A percentile compares a stretch with the other conserved stretches of the same genome.
phyloP scores from a whole-genome alignment of 2,888 invertebrate species.

The Synergus gifuensis region DNA sequence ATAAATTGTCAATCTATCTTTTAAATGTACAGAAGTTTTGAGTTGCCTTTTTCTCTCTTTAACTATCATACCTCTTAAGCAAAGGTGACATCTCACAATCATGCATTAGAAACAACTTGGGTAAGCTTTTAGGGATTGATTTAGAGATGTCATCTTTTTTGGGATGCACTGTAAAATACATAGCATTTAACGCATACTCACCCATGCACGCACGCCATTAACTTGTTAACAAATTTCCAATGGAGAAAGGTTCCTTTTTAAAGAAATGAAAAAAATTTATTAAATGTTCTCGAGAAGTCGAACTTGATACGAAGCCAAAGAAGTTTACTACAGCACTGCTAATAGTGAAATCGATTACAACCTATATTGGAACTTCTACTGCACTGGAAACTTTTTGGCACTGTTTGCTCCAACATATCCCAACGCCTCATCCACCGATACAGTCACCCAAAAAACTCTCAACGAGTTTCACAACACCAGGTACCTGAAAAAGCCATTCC shows the following conservation, averaged over 20 bases:
- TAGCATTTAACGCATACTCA: constrained; percentile 31
- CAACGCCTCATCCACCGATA: constrained; percentile 36
- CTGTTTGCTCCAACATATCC: constrained; percentile 40
- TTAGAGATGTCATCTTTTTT: background rate
- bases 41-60: constrained; percentile 9
- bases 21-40: background rate
- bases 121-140: background rate
- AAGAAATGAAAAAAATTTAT: constrained; percentile 1
- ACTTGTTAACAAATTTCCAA: constrained; percentile 31
- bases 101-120: background rate
- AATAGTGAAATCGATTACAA: constrained; percentile 35
- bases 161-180: constrained; percentile 31
- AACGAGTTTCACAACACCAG: constrained; percentile 40
- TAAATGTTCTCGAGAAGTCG: constrained; percentile 8
- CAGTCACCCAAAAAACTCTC: constrained; percentile 36
- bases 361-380: constrained; percentile 28
- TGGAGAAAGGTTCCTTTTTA: background rate
- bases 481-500: constrained; percentile 40
- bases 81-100: constrained; percentile 19
- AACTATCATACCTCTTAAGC: background rate
- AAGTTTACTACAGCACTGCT: constrained; percentile 28
- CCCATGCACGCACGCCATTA: constrained; percentile 37
- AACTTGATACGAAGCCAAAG: constrained; percentile 33
- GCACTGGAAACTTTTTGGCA: constrained; percentile 42
- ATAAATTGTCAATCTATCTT: background rate